These are phyloP conservation scores for Syrista parreyssii DNA, from an alignment of 2,888 invertebrate genomes.

Conservation along the genomic window DNA sequence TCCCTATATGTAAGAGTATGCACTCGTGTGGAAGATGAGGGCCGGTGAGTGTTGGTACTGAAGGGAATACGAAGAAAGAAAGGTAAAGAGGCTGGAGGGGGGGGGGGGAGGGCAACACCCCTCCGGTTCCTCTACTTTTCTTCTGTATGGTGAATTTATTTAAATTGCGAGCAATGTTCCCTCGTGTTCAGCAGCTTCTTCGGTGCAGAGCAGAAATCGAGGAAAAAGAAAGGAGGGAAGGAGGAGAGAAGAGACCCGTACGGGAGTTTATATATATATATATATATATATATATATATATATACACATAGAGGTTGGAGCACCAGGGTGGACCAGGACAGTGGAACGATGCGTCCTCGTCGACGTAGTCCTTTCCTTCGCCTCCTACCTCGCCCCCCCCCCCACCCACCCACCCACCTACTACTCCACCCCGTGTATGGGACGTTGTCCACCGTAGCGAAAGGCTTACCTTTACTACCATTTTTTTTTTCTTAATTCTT, in stretches of 20 bases:
- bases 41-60: not conserved
- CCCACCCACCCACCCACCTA: not conserved
- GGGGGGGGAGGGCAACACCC: not conserved
- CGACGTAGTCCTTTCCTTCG: not conserved
- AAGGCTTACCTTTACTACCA: constrained; percentile 4
- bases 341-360: constrained; percentile 16
- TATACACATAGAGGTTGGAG: constrained; percentile 2
- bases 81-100: too few species aligned
- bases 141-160: constrained; percentile 57
- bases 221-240: constrained; percentile 14
- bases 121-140: not conserved
- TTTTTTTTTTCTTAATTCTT: not conserved
- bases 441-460: constrained; percentile 38
- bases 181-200: constrained; percentile 64
- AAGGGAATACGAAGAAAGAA: not conserved
- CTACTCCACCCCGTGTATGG: constrained; percentile 29
- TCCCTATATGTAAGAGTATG: too few species aligned
- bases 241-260: constrained; percentile 13
- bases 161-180: constrained; percentile 65
- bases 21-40: not conserved
- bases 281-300: constrained; percentile 7
- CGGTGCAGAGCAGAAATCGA: constrained; percentile 25
- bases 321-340: constrained; percentile 26
- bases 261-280: constrained; percentile 15
- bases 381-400: too few species aligned